Conservation (phyloP, 2,888 invertebrate genomes). For the Lumbricus terrestris region DNA sequence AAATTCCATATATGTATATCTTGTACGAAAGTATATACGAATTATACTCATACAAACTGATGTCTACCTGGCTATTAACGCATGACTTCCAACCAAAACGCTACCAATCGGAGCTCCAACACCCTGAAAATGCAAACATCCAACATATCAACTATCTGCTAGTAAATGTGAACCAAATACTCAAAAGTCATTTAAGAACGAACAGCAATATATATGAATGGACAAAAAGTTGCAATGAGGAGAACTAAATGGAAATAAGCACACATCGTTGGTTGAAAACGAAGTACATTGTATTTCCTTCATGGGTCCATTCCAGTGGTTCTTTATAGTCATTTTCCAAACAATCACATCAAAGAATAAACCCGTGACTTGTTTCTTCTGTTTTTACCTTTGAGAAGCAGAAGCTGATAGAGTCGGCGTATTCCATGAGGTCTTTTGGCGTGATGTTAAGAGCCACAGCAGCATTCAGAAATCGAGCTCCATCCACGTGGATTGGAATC, state of each 20-base stretch:
- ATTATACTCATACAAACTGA: background rate
- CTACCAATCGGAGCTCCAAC: conserved; percentile 88
- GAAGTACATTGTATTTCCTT: no score
- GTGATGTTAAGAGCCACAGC: conserved; percentile 69
- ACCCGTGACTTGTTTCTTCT: background rate
- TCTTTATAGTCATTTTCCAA: background rate
- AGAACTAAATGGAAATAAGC: no score
- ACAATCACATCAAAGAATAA: background rate
- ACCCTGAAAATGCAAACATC: conserved; percentile 58
- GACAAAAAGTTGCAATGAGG: no score
- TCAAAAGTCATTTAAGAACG: background rate
- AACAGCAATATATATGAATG: background rate
- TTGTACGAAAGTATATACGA: no score
- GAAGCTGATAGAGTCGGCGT: conserved; percentile 78
- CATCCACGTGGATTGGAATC: conserved; percentile 82
- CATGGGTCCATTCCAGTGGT: no score
- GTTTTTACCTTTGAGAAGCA: conserved; percentile 79
- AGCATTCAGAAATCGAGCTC: conserved; percentile 88
- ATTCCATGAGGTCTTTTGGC: conserved; percentile 68
- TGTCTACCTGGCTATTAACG: conserved; percentile 34
- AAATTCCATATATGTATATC: no score
- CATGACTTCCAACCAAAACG: conserved; percentile 69
- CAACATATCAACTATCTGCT: background rate
- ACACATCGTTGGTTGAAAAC: no score
- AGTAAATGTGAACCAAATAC: no score